phyloP scores from a whole-genome alignment of 2,797 vertebrate genomes.

The Notolabrus celidotus region DNA sequence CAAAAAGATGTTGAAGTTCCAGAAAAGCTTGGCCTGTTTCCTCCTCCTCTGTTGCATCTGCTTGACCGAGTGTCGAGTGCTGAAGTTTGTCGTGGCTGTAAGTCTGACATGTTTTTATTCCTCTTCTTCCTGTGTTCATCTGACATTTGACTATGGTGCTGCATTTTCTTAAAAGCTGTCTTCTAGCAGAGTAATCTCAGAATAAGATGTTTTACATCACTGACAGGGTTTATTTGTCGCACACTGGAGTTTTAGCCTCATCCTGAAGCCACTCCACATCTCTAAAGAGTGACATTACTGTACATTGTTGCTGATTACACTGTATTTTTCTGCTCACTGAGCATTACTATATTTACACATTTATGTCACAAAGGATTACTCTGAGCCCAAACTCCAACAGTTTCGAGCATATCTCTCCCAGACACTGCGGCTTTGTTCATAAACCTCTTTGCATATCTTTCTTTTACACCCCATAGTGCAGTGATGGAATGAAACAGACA shows the following conservation, averaged over 20 bases:
- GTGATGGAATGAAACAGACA: conserved; percentile 13
- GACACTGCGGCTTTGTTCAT: conserved; percentile 64
- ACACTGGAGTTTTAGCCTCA: conserved; percentile 28
- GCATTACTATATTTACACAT: conserved; percentile 64
- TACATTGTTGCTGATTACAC: conserved; percentile 54
- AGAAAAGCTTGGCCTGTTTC: conserved; percentile 48
- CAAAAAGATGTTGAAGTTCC: conserved; percentile 57
- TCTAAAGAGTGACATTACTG: conserved; percentile 32
- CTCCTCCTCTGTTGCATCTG: conserved; percentile 60
- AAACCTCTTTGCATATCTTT: conserved; percentile 72
- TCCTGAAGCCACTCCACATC: conserved; percentile 41
- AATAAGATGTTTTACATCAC: conserved; percentile 11
- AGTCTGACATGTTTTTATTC: conserved; percentile 42
- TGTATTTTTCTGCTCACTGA: conserved; percentile 55
- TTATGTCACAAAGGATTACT: conserved; percentile 73
- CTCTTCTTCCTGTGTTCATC: background rate
- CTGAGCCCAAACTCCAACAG: conserved; percentile 68
- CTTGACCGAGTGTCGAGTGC: conserved; percentile 63
- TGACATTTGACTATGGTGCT: background rate
- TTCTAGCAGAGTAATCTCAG: background rate
- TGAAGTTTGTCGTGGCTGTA: conserved; percentile 80
- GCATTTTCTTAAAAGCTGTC: conserved; percentile 1
- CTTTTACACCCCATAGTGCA: conserved; percentile 23
- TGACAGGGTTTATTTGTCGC: conserved; percentile 34
- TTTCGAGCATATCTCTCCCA: conserved; percentile 62